phyloP scores from a whole-genome alignment of 2,113 vertebrate species.

The Beaufortia kweichowensis region DNA sequence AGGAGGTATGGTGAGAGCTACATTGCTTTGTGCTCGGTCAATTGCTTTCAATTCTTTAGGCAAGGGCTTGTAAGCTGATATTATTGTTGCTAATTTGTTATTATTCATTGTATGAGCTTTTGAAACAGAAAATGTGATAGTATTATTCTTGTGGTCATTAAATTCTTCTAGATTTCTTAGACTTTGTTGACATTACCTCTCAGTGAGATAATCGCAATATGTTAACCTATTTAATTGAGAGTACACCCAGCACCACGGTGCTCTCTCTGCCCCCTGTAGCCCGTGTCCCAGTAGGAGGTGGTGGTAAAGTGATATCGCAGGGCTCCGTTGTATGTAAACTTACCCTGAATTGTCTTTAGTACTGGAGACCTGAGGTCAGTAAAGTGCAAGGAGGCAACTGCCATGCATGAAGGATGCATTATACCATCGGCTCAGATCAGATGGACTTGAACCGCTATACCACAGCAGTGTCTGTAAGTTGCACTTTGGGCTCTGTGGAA shows the following conservation, averaged over 20 bases:
- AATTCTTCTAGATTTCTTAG: not conserved
- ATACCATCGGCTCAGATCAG: constrained; percentile 58
- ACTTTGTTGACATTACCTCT: constrained; percentile 13
- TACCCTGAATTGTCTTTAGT: constrained; percentile 60
- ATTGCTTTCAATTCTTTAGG: not conserved
- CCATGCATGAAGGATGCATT: constrained; percentile 57
- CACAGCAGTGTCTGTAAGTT: constrained; percentile 43
- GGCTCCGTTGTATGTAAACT: constrained; percentile 62
- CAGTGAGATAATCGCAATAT: constrained; percentile 5
- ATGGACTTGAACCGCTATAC: constrained; percentile 54
- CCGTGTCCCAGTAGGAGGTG: constrained; percentile 53
- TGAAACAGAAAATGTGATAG: not conserved
- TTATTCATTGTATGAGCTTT: not conserved
- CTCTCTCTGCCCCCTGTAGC: constrained; percentile 46
- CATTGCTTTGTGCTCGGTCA: not conserved
- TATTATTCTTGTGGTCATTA: constrained; percentile 38
- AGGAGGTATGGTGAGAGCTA: constrained; percentile 31
- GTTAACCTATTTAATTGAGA: constrained; percentile 46
- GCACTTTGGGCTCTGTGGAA: constrained; percentile 45
- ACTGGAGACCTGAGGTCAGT: constrained; percentile 61
- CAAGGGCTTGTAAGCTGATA: constrained; percentile 2
- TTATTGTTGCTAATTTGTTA: constrained; percentile 32
- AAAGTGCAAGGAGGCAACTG: constrained; percentile 59
- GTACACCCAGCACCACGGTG: constrained; percentile 40
- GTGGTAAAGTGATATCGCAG: constrained; percentile 60